These are phyloP conservation scores for Acanthochromis polyacanthus DNA, from an alignment of 2,113 vertebrate genomes.

Conservation along the genomic window DNA sequence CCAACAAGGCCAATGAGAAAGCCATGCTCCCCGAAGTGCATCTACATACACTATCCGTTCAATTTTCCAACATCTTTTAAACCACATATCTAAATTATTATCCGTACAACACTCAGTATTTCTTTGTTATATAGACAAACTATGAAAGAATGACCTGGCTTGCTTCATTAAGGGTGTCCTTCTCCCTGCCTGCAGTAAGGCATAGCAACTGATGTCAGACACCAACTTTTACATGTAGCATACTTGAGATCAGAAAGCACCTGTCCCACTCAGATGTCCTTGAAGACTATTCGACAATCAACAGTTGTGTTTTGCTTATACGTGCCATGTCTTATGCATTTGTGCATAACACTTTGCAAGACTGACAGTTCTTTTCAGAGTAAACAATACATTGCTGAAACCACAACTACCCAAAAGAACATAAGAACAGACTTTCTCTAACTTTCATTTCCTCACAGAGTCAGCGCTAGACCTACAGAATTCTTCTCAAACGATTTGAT, in stretches of 20 bases:
- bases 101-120: not conserved
- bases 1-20: slow-evolving; percentile 68
- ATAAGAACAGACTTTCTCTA: not conserved
- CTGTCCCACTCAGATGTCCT: not conserved
- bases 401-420: not conserved
- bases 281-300: not conserved
- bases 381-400: not conserved
- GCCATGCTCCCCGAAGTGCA: slow-evolving; percentile 46
- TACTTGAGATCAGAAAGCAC: not conserved
- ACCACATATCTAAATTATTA: slow-evolving; percentile 1
- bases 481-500: not conserved
- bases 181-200: not conserved
- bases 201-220: not conserved
- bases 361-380: slow-evolving; percentile 4
- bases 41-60: slow-evolving; percentile 25
- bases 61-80: slow-evolving; percentile 20
- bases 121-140: slow-evolving; percentile 9
- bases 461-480: not conserved
- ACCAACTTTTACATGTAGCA: not conserved
- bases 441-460: not conserved
- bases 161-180: not conserved
- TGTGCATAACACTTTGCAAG: not conserved
- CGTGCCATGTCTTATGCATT: not conserved
- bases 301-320: slow-evolving; percentile 1
- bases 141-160: not conserved